These are phyloP conservation scores for Agriopis aurantiaria DNA, from an alignment of 2,888 invertebrate genomes.

Conservation along the genomic window DNA sequence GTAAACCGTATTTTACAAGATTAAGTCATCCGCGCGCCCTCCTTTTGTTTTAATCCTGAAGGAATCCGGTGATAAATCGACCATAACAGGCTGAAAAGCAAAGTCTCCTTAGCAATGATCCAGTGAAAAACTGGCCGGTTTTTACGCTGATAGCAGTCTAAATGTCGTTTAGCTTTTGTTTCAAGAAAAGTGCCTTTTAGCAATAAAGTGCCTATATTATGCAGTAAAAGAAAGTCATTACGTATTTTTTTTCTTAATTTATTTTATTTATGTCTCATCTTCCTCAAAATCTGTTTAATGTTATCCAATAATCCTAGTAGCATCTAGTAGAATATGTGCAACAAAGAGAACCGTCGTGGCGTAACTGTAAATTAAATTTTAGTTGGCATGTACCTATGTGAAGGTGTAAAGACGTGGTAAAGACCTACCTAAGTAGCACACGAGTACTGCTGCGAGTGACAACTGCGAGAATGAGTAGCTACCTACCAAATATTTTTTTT, in stretches of 20 bases:
- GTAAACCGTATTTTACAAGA: conserved; percentile 68
- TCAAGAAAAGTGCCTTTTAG: not conserved
- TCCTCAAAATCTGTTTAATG: not conserved
- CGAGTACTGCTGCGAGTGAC: too few relatives aligned
- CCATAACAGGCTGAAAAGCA: conserved; percentile 52
- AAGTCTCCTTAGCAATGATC: conserved; percentile 43
- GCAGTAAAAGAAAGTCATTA: not conserved
- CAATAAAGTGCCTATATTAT: conserved; percentile 5
- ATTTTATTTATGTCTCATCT: not conserved
- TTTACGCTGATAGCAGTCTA: conserved; percentile 25
- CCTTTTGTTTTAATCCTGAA: conserved; percentile 67
- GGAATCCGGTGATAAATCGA: conserved; percentile 64
- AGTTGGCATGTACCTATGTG: too few relatives aligned
- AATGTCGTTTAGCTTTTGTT: conserved; percentile 11
- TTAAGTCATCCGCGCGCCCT: conserved; percentile 61
- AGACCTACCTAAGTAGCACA: too few relatives aligned
- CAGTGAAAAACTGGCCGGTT: conserved; percentile 41
- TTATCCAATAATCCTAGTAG: too few relatives aligned
- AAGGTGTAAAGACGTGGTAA: too few relatives aligned
- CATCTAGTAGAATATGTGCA: too few relatives aligned
- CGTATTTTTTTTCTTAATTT: not conserved
- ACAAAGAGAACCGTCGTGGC: too few relatives aligned
- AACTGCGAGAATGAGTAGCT: too few relatives aligned
- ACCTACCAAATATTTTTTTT: too few relatives aligned
- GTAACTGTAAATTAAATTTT: too few relatives aligned